Evolutionary conservation across 2,888 invertebrate species (phyloP).

Genomic region (Galeruca laticollis): DNA sequence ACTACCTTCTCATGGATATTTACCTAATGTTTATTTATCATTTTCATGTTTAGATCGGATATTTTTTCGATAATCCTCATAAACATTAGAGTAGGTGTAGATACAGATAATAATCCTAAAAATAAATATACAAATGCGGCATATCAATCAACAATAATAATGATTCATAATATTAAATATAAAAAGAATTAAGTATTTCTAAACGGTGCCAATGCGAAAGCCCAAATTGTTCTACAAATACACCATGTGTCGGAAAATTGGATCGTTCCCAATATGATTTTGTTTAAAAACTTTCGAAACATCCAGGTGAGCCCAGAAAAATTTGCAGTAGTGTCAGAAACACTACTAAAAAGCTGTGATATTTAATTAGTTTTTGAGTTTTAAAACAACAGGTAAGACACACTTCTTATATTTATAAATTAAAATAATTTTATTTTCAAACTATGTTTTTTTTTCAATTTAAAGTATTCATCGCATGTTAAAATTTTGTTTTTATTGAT

Average conservation of each 20-base stretch:
- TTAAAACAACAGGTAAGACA: conserved; percentile 24
- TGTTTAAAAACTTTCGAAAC: conserved; percentile 15
- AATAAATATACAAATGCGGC: too few species aligned
- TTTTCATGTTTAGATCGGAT: too few species aligned
- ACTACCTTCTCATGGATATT: too few species aligned
- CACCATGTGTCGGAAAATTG: conserved; percentile 13
- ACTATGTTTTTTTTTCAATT: not conserved
- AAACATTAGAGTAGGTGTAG: too few species aligned
- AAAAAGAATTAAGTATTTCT: not conserved
- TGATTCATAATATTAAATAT: not conserved
- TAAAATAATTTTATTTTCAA: not conserved
- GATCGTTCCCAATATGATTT: conserved; percentile 23
- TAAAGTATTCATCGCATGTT: too few species aligned
- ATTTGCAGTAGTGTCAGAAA: conserved; percentile 7
- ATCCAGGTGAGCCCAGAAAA: conserved; percentile 27
- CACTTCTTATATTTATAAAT: not conserved
- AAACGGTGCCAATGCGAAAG: conserved; percentile 21
- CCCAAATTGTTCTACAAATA: conserved; percentile 9
- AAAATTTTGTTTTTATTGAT: too few species aligned
- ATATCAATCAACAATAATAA: not conserved
- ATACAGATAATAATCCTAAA: too few species aligned
- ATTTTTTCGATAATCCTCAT: too few species aligned
- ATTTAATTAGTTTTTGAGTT: conserved; percentile 22
- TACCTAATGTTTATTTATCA: too few species aligned
- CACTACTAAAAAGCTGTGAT: conserved; percentile 20